phyloP scores from a whole-genome alignment of 92 coral and sea anemone genomes.

The Epizoanthus rinbou region DNA sequence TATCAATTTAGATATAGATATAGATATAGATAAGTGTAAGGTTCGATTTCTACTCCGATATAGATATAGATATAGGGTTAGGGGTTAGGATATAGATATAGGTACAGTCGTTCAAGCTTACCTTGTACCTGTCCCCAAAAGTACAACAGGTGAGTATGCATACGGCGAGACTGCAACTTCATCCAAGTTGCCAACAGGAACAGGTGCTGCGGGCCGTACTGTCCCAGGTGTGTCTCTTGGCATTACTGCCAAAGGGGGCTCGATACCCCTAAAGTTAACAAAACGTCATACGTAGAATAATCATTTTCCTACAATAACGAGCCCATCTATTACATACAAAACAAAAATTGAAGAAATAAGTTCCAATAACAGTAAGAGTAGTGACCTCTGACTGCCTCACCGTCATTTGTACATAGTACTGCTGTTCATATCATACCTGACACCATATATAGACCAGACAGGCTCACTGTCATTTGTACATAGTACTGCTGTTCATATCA shows the following conservation, averaged over 20 bases:
- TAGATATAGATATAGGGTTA: too few relatives aligned
- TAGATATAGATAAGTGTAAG: too few relatives aligned
- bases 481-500: not conserved
- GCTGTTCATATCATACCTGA: constrained; percentile 1
- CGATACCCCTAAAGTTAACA: constrained; percentile 17
- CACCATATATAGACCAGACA: not conserved
- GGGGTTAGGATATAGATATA: too few relatives aligned
- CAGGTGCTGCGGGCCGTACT: constrained; percentile 25
- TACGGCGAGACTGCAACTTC: constrained; percentile 22
- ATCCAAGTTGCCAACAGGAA: constrained; percentile 27
- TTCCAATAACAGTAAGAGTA: too few relatives aligned
- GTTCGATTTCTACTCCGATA: too few relatives aligned
- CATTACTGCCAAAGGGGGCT: not conserved
- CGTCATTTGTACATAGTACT: not conserved
- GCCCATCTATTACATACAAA: too few relatives aligned
- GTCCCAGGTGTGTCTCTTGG: constrained; percentile 11
- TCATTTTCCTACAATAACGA: not conserved
- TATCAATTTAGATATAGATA: too few relatives aligned
- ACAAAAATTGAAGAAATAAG: too few relatives aligned
- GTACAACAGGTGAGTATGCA: constrained; percentile 66
- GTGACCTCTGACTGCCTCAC: too few relatives aligned
- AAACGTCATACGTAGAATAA: not conserved
- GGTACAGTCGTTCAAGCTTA: not conserved
- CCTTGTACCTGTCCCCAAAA: constrained; percentile 65
- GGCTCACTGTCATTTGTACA: too few relatives aligned